Conservation (phyloP, 2,888 invertebrate genomes). For the Euplagia quadripunctaria region DNA sequence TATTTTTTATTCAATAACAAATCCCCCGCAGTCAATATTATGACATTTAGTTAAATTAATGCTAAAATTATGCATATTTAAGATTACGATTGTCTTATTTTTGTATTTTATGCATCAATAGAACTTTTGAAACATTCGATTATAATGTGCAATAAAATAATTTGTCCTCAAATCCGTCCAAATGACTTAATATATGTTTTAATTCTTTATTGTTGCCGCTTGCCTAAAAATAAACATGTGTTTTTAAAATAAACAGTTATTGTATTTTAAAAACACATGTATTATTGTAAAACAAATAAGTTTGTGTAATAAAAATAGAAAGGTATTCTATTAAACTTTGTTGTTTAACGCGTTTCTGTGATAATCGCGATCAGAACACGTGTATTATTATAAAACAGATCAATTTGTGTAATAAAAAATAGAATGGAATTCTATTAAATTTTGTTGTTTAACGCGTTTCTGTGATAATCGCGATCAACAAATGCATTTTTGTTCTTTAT, state of each 20-base stretch:
- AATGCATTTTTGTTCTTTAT: too few relatives aligned
- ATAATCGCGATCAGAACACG: neutral
- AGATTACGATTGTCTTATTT: slow-evolving; percentile 49
- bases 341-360: too few relatives aligned
- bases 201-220: slow-evolving; percentile 34
- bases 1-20: slow-evolving; percentile 36
- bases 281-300: too few relatives aligned
- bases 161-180: slow-evolving; percentile 29
- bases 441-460: too few relatives aligned
- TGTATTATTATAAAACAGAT: too few relatives aligned
- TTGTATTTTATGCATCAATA: slow-evolving; percentile 52
- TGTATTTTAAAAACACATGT: neutral
- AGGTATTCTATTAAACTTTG: too few relatives aligned
- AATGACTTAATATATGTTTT: slow-evolving; percentile 31
- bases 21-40: slow-evolving; percentile 55
- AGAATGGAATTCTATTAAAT: too few relatives aligned
- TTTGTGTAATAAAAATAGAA: too few relatives aligned
- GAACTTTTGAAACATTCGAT: slow-evolving; percentile 39
- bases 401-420: too few relatives aligned
- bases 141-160: slow-evolving; percentile 39
- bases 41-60: slow-evolving; percentile 58
- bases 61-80: slow-evolving; percentile 55
- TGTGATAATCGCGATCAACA: too few relatives aligned
- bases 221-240: neutral
- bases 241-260: neutral